phyloP scores from a whole-genome alignment of 2,113 vertebrate species.

The Myotis yumanensis region DNA sequence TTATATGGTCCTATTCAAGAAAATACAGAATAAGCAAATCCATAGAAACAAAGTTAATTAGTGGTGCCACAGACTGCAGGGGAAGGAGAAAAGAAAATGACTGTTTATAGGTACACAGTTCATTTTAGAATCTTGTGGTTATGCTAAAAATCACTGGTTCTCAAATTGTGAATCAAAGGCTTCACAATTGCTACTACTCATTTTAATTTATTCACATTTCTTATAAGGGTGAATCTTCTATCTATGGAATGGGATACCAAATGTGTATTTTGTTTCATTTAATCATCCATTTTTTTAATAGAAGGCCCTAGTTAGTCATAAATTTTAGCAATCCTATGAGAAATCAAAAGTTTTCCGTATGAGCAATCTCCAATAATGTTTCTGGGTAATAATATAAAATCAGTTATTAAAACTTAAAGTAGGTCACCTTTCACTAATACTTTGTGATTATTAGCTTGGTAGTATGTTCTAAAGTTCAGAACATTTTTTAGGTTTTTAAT shows the following conservation, averaged over 20 bases:
- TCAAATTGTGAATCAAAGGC: neutral
- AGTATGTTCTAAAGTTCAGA: neutral
- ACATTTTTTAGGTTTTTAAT: neutral
- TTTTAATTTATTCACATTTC: neutral
- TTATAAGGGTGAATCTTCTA: neutral
- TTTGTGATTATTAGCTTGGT: neutral
- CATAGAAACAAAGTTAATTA: neutral
- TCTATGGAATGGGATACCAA: neutral
- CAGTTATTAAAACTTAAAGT: conserved; percentile 17
- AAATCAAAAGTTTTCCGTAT: neutral
- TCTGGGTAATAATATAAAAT: neutral
- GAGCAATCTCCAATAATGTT: neutral
- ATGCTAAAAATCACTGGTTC: neutral
- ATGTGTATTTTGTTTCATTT: neutral
- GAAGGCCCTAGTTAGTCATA: neutral
- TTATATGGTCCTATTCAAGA: neutral
- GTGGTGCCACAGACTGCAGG: neutral
- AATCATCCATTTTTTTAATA: neutral
- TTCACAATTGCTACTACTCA: neutral
- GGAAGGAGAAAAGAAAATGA: neutral
- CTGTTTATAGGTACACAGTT: neutral
- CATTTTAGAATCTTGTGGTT: neutral
- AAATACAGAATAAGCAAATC: neutral
- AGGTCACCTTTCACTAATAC: neutral
- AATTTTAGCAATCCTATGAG: neutral